Base-by-base conservation (phyloP, 2,113 vertebrate genomes). In the Brachypodius melanocephalos region DNA sequence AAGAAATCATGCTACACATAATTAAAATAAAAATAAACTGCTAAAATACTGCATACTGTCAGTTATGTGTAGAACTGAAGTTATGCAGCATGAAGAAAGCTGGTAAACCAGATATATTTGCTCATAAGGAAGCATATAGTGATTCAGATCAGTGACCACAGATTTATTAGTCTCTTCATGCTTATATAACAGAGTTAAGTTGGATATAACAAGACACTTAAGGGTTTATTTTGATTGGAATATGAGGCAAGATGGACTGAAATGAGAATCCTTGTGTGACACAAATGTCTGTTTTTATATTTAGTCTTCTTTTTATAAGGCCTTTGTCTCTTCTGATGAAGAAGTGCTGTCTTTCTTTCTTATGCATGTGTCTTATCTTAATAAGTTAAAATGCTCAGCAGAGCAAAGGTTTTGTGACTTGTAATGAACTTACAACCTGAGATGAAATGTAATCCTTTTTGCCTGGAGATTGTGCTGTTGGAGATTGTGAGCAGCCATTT, bases 11-110 rank as follows among this genome's bases (percentile, higher is more conserved):
- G 26, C 31, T 38, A 48, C 16, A 20, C 72, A 75, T 90, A 61
- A 57, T 95, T 91, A 82, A 38, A 62, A 68, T 85, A 81, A 92
- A 84, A 89, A 48, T n/a, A 66, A 89, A 89, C 40, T 49, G 49
- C 20, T 69, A 48, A 79, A 87, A 78, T 48, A 46, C 22, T 46
- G 29, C 49, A 61, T 20, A 15, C 34, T 69, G 58, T 65, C 57
- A 67, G 34, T 59, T 77, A 9, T 48, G 48, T 2, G 0, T 49
- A 17, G 38, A 91, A 57, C 24, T 59, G 68, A 81, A 87, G 61
- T 72, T 51, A 45, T 62, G 9, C 48, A 74, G 38, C 48, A 10
- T 49, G 69, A 91, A 43, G 40, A 18, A 58, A 82, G 52, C 58
- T 45, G 73, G 17, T 82, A 85, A 86, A 57, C 22, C 36, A 67